Conservation (phyloP, 2,888 invertebrate species). For the Chesias legatella region DNA sequence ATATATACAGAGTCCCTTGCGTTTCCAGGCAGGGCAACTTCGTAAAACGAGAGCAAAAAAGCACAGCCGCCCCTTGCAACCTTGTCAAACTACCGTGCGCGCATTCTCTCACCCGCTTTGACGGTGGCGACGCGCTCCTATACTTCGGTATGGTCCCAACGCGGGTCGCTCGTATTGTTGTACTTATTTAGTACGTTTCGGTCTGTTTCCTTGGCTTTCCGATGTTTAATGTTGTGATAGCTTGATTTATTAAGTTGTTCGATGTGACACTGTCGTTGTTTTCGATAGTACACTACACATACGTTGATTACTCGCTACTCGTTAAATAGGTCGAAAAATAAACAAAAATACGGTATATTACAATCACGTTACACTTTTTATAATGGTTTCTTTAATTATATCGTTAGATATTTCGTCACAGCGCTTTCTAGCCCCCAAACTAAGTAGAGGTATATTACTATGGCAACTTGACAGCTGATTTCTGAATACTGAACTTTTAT, state of each 20-base stretch:
- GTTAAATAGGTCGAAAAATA: too few species aligned
- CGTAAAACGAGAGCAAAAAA: slow-evolving; percentile 68
- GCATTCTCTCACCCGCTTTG: slow-evolving; percentile 39
- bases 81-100: slow-evolving; percentile 53
- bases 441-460: too few species aligned
- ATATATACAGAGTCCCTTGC: slow-evolving; percentile 44
- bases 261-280: neutral
- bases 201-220: slow-evolving; percentile 54
- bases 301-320: too few species aligned
- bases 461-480: too few species aligned
- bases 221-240: slow-evolving; percentile 46
- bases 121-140: slow-evolving; percentile 38
- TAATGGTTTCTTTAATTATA: too few species aligned
- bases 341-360: too few species aligned
- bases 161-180: slow-evolving; percentile 41
- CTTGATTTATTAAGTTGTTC: slow-evolving; percentile 27
- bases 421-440: too few species aligned
- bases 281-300: too few species aligned
- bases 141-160: slow-evolving; percentile 57
- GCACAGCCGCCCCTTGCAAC: slow-evolving; percentile 62
- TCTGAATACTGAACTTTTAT: too few species aligned
- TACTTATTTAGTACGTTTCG: slow-evolving; percentile 69
- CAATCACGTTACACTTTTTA: too few species aligned
- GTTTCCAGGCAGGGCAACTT: slow-evolving; percentile 61
- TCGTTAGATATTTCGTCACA: too few species aligned